phyloP scores from a whole-genome alignment of 2,113 vertebrate species.

The Hiodon alosoides region DNA sequence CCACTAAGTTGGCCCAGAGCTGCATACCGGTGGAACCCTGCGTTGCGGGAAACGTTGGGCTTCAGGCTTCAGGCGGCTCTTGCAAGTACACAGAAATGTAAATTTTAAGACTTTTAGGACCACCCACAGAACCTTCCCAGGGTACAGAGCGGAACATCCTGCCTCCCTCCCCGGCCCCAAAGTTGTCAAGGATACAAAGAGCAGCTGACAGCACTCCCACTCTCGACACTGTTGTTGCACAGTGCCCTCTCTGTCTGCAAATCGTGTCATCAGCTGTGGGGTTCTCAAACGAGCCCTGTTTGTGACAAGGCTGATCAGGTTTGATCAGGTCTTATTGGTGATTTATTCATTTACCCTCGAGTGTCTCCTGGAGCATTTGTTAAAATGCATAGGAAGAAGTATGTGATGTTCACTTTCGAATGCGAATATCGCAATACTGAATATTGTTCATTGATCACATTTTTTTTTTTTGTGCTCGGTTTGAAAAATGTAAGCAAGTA shows the following conservation, averaged over 20 bases:
- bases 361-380: background rate
- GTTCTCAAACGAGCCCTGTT: background rate
- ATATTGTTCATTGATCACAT: no score
- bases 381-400: no score
- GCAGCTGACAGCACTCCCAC: background rate
- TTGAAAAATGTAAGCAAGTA: no score
- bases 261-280: background rate
- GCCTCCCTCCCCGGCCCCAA: background rate
- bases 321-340: background rate
- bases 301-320: background rate
- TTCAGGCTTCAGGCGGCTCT: background rate
- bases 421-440: no score
- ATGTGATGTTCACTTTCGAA: no score
- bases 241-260: background rate
- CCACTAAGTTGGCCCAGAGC: background rate
- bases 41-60: background rate
- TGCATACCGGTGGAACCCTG: background rate
- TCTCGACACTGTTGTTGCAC: background rate
- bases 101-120: background rate
- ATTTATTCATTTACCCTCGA: background rate
- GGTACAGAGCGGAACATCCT: background rate
- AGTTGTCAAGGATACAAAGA: constrained; percentile 7
- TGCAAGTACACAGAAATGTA: background rate
- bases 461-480: no score
- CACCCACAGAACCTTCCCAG: background rate